phyloP scores from a whole-genome alignment of 2,888 invertebrate genomes.

The Ormyrus pomaceus region DNA sequence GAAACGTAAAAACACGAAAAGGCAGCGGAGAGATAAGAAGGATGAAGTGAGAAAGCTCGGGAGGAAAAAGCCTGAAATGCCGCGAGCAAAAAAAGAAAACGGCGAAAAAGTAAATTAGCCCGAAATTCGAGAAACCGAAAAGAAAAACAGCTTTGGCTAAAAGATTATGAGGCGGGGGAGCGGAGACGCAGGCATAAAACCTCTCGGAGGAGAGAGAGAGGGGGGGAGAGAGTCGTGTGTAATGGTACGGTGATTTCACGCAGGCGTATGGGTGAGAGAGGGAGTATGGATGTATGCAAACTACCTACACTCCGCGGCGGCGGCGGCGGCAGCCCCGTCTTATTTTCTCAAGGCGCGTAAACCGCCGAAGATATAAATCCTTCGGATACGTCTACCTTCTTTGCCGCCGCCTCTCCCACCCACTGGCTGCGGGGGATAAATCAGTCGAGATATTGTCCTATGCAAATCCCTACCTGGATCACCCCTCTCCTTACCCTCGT shows the following conservation, averaged over 20 bases:
- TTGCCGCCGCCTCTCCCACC: constrained; percentile 10
- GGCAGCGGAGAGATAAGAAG: constrained; percentile 25
- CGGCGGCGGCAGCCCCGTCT: constrained; percentile 16
- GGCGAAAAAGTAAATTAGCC: constrained; percentile 30
- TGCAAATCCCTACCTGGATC: constrained; percentile 66
- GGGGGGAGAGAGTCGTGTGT: not conserved
- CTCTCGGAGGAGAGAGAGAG: not conserved
- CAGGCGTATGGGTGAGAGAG: not conserved
- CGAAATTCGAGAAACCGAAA: constrained; percentile 7
- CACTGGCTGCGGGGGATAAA: constrained; percentile 63
- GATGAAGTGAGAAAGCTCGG: constrained; percentile 21
- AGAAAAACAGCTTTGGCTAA: not conserved
- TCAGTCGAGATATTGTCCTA: constrained; percentile 71
- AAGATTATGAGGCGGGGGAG: not conserved
- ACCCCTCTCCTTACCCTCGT: not conserved
- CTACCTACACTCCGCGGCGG: no score
- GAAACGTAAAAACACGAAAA: constrained; percentile 5
- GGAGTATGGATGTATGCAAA: not conserved
- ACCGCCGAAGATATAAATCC: constrained; percentile 66
- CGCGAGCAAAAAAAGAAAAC: not conserved
- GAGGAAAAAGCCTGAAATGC: constrained; percentile 1
- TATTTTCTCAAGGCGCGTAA: constrained; percentile 56
- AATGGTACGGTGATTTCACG: not conserved
- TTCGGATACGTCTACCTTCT: constrained; percentile 61
- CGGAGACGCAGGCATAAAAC: not conserved